Percentiles rank a stretch among this genome's conserved stretches.
These are phyloP conservation scores for Temnothorax nylanderi DNA, from an alignment of 1,140 invertebrate species.

Conservation along the genomic window DNA sequence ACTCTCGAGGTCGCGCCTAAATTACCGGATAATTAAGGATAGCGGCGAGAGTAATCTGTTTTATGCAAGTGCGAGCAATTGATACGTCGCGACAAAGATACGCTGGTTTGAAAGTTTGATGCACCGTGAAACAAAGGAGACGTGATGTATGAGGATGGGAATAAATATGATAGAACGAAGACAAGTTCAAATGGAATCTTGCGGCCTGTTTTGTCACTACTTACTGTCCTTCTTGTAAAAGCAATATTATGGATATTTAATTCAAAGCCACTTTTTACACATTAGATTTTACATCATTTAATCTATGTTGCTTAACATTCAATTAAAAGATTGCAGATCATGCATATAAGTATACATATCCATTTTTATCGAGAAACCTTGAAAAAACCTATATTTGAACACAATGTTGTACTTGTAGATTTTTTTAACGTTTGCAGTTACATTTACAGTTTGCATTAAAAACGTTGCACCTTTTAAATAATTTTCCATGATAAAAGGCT, in stretches of 20 bases:
- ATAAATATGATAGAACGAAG: neutral
- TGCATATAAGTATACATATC: neutral
- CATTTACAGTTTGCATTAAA: neutral
- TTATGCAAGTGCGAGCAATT: neutral
- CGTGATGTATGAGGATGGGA: neutral
- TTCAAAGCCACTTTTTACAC: neutral
- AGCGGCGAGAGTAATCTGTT: constrained; percentile 10
- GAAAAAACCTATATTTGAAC: neutral
- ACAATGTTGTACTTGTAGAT: neutral
- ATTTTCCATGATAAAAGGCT: neutral
- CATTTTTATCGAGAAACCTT: neutral
- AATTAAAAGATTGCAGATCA: neutral
- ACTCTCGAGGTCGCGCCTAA: constrained; percentile 23
- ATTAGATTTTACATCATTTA: neutral
- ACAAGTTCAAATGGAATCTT: neutral
- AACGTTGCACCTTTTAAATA: neutral
- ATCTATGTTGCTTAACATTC: neutral
- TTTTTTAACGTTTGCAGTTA: too few relatives aligned
- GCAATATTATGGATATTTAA: neutral
- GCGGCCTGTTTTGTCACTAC: neutral
- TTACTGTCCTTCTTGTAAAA: neutral
- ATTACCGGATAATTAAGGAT: constrained; percentile 36
- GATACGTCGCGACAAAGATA: too few relatives aligned
- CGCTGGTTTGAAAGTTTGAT: neutral
- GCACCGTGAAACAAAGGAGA: neutral